A percentile compares a stretch with the other conserved stretches of the same genome.
Conservation (phyloP, 2,888 invertebrate genomes). For the Drosophila austrosaltans region DNA sequence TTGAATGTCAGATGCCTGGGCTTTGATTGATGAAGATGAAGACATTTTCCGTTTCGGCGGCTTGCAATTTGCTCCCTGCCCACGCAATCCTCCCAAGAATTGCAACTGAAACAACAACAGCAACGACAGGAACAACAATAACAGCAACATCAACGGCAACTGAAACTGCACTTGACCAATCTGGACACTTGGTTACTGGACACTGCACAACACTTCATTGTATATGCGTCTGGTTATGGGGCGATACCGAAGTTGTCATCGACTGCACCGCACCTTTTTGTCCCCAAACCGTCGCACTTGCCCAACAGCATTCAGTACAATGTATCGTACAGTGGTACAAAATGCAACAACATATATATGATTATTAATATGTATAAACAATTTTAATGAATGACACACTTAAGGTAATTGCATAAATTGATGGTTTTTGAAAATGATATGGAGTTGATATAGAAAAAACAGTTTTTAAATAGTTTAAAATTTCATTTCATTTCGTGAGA, state of each 20-base stretch:
- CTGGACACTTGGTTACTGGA: constrained; percentile 20
- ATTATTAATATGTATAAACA: too few relatives aligned
- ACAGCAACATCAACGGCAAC: constrained; percentile 7
- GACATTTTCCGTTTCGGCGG: constrained; percentile 70
- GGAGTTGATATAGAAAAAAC: too few relatives aligned
- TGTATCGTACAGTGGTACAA: constrained; percentile 12
- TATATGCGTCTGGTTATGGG: constrained; percentile 15
- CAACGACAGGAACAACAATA: not conserved
- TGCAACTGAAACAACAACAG: constrained; percentile 23
- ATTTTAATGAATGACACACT: too few relatives aligned
- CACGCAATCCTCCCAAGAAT: constrained; percentile 33
- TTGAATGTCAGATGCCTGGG: constrained; percentile 61
- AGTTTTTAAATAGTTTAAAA: too few relatives aligned
- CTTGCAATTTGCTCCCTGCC: constrained; percentile 53
- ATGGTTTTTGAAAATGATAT: too few relatives aligned
- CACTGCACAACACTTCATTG: constrained; percentile 27
- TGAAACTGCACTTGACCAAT: constrained; percentile 50
- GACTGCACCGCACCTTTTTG: constrained; percentile 20
- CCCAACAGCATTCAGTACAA: constrained; percentile 1
- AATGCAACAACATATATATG: too few relatives aligned
- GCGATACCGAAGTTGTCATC: constrained; percentile 29
- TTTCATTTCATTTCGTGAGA: not conserved
- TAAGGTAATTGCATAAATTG: too few relatives aligned
- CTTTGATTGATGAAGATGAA: constrained; percentile 80
- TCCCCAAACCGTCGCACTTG: constrained; percentile 3